Evolutionary conservation across 2,797 vertebrate genomes (phyloP), one percentile per base, ranked within the genome.

Genomic region (Hydrolagus colliei): DNA sequence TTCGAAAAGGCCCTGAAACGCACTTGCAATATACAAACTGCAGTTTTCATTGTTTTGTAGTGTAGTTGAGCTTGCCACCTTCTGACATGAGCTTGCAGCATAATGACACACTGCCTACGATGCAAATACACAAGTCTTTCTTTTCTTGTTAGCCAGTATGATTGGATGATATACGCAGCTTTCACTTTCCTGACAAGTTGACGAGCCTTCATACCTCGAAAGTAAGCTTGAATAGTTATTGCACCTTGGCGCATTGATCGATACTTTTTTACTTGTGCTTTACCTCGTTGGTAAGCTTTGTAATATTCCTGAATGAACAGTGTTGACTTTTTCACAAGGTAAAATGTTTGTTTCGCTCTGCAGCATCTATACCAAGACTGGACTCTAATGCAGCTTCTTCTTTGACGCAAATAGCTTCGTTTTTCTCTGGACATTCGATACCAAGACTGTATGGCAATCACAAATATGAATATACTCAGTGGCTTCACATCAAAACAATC

Each of bases 391-490:
- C 92, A 16, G 32, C 91, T 94, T 63, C 75, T 88, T 85, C 88
- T 92, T 14, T 94, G 4, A 6, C 0, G 20, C 16, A 86, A 65
- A 78, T 96, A 98, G 0, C 77, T 89, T 67, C 13, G 90, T 67
- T 80, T 85, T 85, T 93, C 91, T 87, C 65, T 91, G 32, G 90
- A 91, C 96, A 93, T 97, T 86, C 95, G 91, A 67, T 94, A 98
- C 94, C 95, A 96, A 0, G 96, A 90, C 86, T 99, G 97, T 87
- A 98, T 95, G 86, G 88, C 88, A 22, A 96, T 0, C 18, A 95
- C 95, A 13, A 41, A 16, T 20, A 73, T 85, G 73, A 22, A 16
- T 86, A 14, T 41, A 80, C 10, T 62, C 13, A 68, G 10, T 63
- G 35, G 6, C 71, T 13, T 13, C 67, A 65, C 65, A 85, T 77